These are phyloP conservation scores for Elysia crispata DNA, from an alignment of 2,888 invertebrate species.

Conservation along the genomic window DNA sequence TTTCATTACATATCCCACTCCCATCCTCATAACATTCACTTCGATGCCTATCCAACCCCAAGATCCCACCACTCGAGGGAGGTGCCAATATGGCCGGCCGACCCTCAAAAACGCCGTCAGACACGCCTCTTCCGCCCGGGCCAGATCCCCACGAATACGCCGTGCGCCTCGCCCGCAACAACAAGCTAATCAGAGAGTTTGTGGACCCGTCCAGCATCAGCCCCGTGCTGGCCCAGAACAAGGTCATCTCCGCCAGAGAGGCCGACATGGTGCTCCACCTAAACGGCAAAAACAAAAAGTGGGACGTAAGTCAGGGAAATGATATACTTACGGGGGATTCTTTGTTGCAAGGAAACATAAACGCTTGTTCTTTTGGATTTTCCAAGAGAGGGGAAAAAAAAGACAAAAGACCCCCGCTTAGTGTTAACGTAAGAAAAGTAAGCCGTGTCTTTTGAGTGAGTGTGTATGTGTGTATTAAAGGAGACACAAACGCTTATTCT, in stretches of 20 bases:
- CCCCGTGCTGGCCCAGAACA: constrained; percentile 41
- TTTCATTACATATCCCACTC: too few species aligned
- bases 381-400: too few species aligned
- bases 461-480: too few species aligned
- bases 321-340: too few species aligned
- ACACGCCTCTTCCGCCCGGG: constrained; percentile 19
- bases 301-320: constrained; percentile 43
- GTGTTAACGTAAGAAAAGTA: too few species aligned
- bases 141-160: constrained; percentile 49
- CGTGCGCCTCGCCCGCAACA: constrained; percentile 39
- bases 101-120: not conserved
- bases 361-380: too few species aligned
- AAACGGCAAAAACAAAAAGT: constrained; percentile 40
- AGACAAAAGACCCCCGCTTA: too few species aligned
- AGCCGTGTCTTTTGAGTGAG: too few species aligned
- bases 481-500: too few species aligned
- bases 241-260: constrained; percentile 45
- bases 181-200: constrained; percentile 40
- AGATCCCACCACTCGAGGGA: not conserved
- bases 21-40: not conserved
- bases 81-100: too few species aligned
- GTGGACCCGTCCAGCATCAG: constrained; percentile 43
- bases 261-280: constrained; percentile 42
- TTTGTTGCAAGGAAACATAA: too few species aligned
- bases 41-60: not conserved